A percentile compares a stretch with the other conserved stretches of the same genome.
These are phyloP conservation scores for Oasisia sp. DNA, from an alignment of 2,888 invertebrate genomes.

Conservation along the genomic window DNA sequence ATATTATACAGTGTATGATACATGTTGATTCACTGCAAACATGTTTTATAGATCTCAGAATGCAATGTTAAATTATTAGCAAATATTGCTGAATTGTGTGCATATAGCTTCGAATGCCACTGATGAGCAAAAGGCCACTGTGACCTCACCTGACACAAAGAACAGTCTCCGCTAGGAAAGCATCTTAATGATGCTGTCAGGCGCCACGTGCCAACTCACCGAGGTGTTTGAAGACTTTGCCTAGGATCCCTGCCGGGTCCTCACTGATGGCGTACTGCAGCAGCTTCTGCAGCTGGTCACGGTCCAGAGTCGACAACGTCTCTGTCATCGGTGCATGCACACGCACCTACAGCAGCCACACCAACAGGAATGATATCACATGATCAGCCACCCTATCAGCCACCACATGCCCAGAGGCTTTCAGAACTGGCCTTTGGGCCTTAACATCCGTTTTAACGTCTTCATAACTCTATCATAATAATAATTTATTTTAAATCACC, in stretches of 20 bases:
- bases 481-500: no score
- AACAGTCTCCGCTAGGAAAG: background rate
- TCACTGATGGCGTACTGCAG: constrained; percentile 41
- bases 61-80: no score
- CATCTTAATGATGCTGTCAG: background rate
- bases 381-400: no score
- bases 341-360: constrained; percentile 30
- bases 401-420: no score
- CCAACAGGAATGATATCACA: background rate
- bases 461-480: no score
- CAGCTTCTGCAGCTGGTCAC: constrained; percentile 41
- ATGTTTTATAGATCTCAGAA: no score
- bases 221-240: constrained; percentile 40
- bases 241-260: constrained; percentile 41
- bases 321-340: constrained; percentile 43
- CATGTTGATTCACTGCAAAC: no score
- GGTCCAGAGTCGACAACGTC: constrained; percentile 36
- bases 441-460: no score
- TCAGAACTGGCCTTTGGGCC: no score
- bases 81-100: no score
- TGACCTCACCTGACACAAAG: background rate
- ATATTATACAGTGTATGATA: no score
- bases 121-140: background rate
- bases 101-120: background rate
- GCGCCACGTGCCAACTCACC: constrained; percentile 26